Percentiles rank a stretch among this genome's conserved stretches.
Evolutionary conservation across 2,113 vertebrate species (phyloP).

Genomic region (Donacobius atricapilla): DNA sequence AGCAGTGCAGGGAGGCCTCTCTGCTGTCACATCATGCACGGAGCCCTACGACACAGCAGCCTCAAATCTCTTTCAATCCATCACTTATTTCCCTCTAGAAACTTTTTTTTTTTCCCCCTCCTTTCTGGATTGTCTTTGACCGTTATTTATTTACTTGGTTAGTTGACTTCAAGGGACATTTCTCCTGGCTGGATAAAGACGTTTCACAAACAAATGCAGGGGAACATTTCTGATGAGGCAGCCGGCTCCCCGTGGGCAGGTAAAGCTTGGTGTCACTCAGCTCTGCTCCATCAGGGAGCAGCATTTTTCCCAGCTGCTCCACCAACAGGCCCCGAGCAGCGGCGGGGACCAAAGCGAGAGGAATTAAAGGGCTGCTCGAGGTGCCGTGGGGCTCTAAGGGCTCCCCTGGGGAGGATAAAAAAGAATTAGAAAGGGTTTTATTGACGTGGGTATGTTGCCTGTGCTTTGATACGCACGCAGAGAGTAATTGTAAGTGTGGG

Average conservation of each 20-base stretch:
- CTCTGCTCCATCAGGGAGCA: conserved; percentile 9
- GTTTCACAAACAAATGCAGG: conserved; percentile 22
- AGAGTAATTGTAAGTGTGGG: background rate
- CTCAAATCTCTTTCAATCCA: conserved; percentile 43
- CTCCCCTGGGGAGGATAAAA: background rate
- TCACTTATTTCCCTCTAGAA: conserved; percentile 58
- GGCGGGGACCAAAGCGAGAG: background rate
- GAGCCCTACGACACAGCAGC: background rate
- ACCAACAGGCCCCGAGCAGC: background rate
- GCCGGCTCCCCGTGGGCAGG: conserved; percentile 42
- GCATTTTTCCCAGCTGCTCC: conserved; percentile 8
- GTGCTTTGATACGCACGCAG: background rate
- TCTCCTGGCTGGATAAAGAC: conserved; percentile 40
- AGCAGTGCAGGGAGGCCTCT: background rate
- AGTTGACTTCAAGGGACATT: conserved; percentile 52
- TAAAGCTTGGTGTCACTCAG: conserved; percentile 15
- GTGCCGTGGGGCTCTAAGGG: background rate
- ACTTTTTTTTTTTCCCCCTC: background rate
- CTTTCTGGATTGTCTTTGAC: background rate
- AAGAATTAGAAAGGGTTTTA: conserved; percentile 39
- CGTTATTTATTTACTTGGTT: conserved; percentile 32
- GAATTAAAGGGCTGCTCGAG: conserved; percentile 16
- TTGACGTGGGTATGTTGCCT: background rate
- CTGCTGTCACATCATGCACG: background rate
- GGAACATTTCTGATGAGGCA: conserved; percentile 14